These are phyloP conservation scores for Myodes glareolus DNA, from an alignment of 2,113 vertebrate genomes.

Conservation along the genomic window DNA sequence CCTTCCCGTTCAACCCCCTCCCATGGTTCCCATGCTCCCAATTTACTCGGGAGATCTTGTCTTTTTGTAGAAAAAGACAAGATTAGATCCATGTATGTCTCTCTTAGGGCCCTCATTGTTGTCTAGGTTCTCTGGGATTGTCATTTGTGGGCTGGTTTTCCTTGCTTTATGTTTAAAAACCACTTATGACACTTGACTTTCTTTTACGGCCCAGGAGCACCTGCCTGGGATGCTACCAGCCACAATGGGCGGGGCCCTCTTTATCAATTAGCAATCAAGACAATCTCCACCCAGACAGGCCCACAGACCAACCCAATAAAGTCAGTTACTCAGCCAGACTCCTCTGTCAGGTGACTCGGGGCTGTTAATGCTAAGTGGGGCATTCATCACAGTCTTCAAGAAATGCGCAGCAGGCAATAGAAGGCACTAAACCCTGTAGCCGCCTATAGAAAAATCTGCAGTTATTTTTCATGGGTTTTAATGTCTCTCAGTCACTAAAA, in stretches of 20 bases:
- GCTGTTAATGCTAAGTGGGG: not conserved
- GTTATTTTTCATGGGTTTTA: not conserved
- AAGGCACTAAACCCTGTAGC: not conserved
- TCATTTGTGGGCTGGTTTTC: too few species aligned
- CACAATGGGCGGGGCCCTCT: not conserved
- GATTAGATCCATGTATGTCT: too few species aligned
- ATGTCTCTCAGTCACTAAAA: not conserved
- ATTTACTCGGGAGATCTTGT: too few species aligned
- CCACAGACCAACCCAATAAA: not conserved
- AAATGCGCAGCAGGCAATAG: not conserved
- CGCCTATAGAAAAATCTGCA: not conserved
- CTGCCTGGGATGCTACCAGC: not conserved
- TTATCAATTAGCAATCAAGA: not conserved
- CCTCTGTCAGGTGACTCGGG: not conserved
- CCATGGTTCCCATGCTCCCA: too few species aligned
- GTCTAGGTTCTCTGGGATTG: too few species aligned
- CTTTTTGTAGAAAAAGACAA: too few species aligned
- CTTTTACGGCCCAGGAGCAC: not conserved
- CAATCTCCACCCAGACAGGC: not conserved
- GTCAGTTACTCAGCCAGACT: not conserved
- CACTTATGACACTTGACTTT: not conserved
- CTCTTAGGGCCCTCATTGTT: too few species aligned
- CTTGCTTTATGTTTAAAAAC: too few species aligned
- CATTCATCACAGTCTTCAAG: not conserved
- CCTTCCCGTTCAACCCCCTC: too few species aligned